Conservation (phyloP, 2,888 invertebrate genomes). For the Epinotia brunnichana region DNA sequence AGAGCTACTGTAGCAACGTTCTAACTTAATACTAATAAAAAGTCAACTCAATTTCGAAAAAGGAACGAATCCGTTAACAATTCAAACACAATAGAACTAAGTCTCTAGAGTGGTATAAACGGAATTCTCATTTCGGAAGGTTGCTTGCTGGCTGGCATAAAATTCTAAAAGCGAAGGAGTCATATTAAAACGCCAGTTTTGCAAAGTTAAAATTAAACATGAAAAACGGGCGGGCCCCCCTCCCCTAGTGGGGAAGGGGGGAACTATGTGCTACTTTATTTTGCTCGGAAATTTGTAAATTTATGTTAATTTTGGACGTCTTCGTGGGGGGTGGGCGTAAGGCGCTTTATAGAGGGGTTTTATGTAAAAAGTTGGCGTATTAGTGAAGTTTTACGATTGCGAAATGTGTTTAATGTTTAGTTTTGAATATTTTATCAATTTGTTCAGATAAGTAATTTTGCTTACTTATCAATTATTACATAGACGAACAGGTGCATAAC, state of each 20-base stretch:
- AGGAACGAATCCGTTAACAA: slow-evolving; percentile 64
- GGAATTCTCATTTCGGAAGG: slow-evolving; percentile 72
- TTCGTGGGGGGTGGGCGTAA: slow-evolving; percentile 63
- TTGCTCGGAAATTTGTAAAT: slow-evolving; percentile 81
- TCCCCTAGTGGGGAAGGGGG: slow-evolving; percentile 50
- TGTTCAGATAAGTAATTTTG: not conserved
- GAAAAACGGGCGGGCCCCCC: slow-evolving; percentile 72
- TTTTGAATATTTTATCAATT: slow-evolving; percentile 1
- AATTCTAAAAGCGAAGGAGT: slow-evolving; percentile 73
- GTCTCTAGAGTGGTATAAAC: slow-evolving; percentile 73
- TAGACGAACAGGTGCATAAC: too few relatives aligned
- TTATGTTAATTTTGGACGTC: slow-evolving; percentile 83
- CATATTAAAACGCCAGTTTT: slow-evolving; percentile 82
- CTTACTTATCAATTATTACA: too few relatives aligned
- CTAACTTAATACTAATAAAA: slow-evolving; percentile 10
- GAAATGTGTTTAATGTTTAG: slow-evolving; percentile 10
- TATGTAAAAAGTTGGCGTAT: slow-evolving; percentile 43
- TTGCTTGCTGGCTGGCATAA: slow-evolving; percentile 70
- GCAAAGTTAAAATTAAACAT: slow-evolving; percentile 84
- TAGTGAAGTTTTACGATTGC: slow-evolving; percentile 25
- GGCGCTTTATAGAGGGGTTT: slow-evolving; percentile 51
- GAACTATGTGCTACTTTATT: slow-evolving; percentile 79
- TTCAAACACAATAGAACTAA: slow-evolving; percentile 76
- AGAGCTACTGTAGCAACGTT: not conserved
- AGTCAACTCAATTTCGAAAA: slow-evolving; percentile 40